These are phyloP conservation scores for Orius laevigatus DNA, from an alignment of 1,140 invertebrate species.

Conservation along the genomic window DNA sequence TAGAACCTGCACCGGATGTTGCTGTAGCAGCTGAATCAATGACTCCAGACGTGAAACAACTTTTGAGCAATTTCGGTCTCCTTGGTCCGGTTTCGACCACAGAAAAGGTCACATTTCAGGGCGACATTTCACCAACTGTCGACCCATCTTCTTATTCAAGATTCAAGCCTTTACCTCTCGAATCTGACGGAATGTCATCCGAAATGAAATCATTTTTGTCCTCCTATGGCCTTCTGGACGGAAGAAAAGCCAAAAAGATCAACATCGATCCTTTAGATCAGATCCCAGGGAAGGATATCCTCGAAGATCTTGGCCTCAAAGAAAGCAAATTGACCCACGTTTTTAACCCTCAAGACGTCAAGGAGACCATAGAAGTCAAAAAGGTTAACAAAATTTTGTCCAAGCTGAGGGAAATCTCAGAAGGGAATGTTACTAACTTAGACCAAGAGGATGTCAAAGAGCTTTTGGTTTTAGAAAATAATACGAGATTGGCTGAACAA, in stretches of 20 bases:
- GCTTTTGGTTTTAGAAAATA: slow-evolving; percentile 23
- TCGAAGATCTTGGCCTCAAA: neutral
- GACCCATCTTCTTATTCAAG: slow-evolving; percentile 32
- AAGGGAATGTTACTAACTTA: slow-evolving; percentile 22
- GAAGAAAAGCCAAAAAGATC: slow-evolving; percentile 8
- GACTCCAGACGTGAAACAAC: slow-evolving; percentile 27
- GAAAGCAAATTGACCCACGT: slow-evolving; percentile 23
- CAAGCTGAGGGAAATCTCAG: slow-evolving; percentile 30
- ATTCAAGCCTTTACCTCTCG: slow-evolving; percentile 39
- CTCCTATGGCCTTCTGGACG: slow-evolving; percentile 33
- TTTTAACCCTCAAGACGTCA: slow-evolving; percentile 29
- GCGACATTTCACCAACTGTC: slow-evolving; percentile 20
- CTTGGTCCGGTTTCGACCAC: slow-evolving; percentile 12
- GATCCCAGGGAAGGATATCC: slow-evolving; percentile 1
- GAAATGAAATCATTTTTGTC: slow-evolving; percentile 39
- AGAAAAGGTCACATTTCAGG: neutral
- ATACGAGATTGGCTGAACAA: slow-evolving; percentile 19
- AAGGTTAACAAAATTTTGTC: slow-evolving; percentile 31
- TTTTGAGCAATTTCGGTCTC: slow-evolving; percentile 30
- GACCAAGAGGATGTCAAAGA: slow-evolving; percentile 26
- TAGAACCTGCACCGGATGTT: neutral
- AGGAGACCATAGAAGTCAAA: slow-evolving; percentile 22
- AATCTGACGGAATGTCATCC: slow-evolving; percentile 22
- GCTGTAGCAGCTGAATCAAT: slow-evolving; percentile 2
- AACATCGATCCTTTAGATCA: no score